phyloP scores from a whole-genome alignment of 1,140 invertebrate species.

The Cyrtorhinus lividipennis region DNA sequence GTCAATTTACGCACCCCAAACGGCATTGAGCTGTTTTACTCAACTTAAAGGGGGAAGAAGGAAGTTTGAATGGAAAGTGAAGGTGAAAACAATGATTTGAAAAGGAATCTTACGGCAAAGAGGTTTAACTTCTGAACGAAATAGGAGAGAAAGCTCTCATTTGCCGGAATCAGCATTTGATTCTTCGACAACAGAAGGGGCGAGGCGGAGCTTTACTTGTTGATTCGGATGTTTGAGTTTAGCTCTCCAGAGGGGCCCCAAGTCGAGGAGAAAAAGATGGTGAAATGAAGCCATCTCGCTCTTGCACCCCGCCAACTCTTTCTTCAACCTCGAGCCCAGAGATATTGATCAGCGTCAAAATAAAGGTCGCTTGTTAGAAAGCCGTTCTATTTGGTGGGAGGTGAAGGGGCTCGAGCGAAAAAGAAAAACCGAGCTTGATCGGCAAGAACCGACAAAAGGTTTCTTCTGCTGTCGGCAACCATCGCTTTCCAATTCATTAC shows the following conservation, averaged over 20 bases:
- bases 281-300: background rate
- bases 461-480: background rate
- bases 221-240: conserved; percentile 1
- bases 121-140: no score
- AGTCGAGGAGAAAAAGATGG: background rate
- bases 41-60: no score
- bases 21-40: no score
- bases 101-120: no score
- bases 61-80: no score
- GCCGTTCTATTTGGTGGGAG: background rate
- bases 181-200: background rate
- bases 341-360: conserved; percentile 7
- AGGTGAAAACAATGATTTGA: no score
- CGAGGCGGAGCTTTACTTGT: background rate
- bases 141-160: no score
- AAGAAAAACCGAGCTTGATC: background rate
- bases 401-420: background rate
- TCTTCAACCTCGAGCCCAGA: no score
- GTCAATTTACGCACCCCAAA: no score
- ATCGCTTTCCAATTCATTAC: conserved; percentile 7
- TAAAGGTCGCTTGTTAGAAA: conserved; percentile 3
- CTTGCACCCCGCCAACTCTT: background rate
- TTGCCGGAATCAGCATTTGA: background rate
- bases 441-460: background rate
- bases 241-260: no score